Evolutionary conservation across 2,888 invertebrate species (phyloP).

Genomic region (Synergus japonicus): DNA sequence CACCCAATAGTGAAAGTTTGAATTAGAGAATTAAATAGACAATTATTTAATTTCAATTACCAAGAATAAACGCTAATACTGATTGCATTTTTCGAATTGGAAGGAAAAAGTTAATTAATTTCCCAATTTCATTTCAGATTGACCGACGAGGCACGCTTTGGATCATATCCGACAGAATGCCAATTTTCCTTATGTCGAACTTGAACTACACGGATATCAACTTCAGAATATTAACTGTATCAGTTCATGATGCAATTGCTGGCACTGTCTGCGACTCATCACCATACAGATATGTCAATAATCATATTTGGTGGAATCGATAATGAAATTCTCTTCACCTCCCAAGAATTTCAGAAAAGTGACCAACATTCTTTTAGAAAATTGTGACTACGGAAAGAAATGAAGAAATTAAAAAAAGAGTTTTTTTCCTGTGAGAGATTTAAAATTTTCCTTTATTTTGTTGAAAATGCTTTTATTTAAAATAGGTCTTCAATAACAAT

Average conservation of each 20-base stretch:
- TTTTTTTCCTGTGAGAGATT: too few relatives aligned
- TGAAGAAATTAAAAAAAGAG: background rate
- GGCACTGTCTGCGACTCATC: conserved; percentile 85
- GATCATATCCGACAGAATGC: conserved; percentile 91
- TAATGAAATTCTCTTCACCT: conserved; percentile 49
- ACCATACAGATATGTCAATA: conserved; percentile 65
- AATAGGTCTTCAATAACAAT: background rate
- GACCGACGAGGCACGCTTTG: conserved; percentile 82
- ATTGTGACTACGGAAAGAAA: background rate
- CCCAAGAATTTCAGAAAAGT: background rate
- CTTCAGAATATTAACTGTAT: conserved; percentile 86
- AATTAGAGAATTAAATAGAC: background rate
- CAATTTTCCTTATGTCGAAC: conserved; percentile 84
- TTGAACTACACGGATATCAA: conserved; percentile 88
- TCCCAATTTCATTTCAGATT: conserved; percentile 77
- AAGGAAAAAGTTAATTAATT: conserved; percentile 15
- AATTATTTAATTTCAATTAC: too few relatives aligned
- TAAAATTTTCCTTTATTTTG: background rate
- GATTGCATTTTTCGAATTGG: background rate
- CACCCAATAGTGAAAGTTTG: background rate
- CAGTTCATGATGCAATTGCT: conserved; percentile 82
- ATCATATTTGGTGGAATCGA: conserved; percentile 70
- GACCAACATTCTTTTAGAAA: background rate
- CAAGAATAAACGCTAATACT: background rate
- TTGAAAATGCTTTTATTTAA: background rate